Percentiles rank a stretch among this genome's conserved stretches.
phyloP scores from a whole-genome alignment of 2,797 vertebrate genomes.

The Oryzias sinensis region DNA sequence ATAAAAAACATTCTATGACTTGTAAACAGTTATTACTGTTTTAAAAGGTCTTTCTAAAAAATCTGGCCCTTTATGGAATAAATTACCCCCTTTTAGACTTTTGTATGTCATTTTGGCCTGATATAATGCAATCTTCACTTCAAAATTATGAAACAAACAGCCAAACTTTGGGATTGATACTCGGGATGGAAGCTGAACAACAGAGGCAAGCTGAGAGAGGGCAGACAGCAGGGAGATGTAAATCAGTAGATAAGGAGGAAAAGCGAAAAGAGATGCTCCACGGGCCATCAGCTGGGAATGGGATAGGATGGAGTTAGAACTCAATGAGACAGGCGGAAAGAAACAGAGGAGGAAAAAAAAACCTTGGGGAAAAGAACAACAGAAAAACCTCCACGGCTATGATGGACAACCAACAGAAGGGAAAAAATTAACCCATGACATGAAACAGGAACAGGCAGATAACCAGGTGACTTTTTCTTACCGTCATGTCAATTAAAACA shows the following conservation, averaged over 20 bases:
- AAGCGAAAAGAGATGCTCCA: constrained; percentile 30
- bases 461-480: constrained; percentile 32
- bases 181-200: constrained; percentile 16
- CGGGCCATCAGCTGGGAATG: constrained; percentile 27
- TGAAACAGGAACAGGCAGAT: constrained; percentile 54
- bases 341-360: constrained; percentile 11
- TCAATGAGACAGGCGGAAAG: constrained; percentile 11
- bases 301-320: constrained; percentile 2
- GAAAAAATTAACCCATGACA: constrained; percentile 47
- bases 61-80: not conserved
- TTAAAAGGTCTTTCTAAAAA: too few relatives aligned
- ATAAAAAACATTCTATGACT: too few relatives aligned
- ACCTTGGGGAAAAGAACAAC: constrained; percentile 6
- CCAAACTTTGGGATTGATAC: constrained; percentile 36
- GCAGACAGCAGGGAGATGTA: constrained; percentile 41
- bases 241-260: constrained; percentile 36
- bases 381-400: constrained; percentile 12
- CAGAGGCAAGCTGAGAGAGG: constrained; percentile 10
- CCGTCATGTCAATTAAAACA: constrained; percentile 63
- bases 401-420: constrained; percentile 48
- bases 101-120: constrained; percentile 12
- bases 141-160: constrained; percentile 19
- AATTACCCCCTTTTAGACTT: not conserved
- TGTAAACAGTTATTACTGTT: too few relatives aligned
- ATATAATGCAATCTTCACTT: constrained; percentile 21